Conservation (phyloP, 2,797 vertebrate species). For the Lacerta agilis region DNA sequence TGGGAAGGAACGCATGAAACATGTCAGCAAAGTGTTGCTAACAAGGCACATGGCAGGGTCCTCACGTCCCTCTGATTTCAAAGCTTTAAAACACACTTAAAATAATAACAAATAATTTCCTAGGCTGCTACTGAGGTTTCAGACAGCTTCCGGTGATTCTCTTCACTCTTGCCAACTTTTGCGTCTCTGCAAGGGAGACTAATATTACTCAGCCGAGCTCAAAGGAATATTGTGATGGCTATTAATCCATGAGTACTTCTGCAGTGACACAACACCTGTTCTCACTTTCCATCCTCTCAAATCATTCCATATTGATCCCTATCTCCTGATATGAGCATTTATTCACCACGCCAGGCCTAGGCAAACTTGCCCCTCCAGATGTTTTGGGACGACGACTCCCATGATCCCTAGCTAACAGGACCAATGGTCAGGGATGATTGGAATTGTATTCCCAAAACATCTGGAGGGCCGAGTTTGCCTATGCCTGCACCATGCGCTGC, state of each 20-base stretch:
- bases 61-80: constrained; percentile 50
- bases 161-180: constrained; percentile 45
- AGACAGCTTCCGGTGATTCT: constrained; percentile 57
- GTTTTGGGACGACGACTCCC: too few species aligned
- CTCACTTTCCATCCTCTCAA: constrained; percentile 44
- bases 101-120: constrained; percentile 67
- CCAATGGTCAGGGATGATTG: too few species aligned
- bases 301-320: background rate
- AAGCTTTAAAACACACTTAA: constrained; percentile 61
- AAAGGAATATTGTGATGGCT: constrained; percentile 55
- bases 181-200: constrained; percentile 45
- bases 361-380: too few species aligned
- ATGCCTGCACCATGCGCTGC: background rate
- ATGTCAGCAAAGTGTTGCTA: constrained; percentile 62
- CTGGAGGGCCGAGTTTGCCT: too few species aligned
- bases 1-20: constrained; percentile 32
- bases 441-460: too few species aligned
- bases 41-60: constrained; percentile 50
- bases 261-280: constrained; percentile 54
- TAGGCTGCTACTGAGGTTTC: constrained; percentile 57
- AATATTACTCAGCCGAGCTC: constrained; percentile 60
- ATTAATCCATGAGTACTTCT: constrained; percentile 64
- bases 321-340: background rate
- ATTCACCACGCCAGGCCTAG: background rate
- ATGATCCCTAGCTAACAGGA: too few species aligned